Base-by-base conservation (phyloP, 2,113 vertebrate genomes). In the Esox niger region DNA sequence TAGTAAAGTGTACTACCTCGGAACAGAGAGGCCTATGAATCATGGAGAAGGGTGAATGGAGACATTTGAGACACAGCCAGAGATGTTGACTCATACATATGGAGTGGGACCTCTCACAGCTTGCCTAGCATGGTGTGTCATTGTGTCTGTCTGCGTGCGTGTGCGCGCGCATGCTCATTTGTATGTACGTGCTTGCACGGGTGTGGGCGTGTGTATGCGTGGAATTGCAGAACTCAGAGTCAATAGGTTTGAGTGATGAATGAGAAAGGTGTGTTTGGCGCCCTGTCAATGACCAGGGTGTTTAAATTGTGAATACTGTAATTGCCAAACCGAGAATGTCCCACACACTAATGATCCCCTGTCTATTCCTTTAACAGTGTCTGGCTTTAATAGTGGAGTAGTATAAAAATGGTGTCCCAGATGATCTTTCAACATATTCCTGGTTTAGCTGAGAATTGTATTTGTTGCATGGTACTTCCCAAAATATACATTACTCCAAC, bases 291-390 rank as follows among this genome's bases (percentile, higher is more conserved):
- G 65, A 59, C 59, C 68, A 62, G 31, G 67, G 62, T 59, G 52
- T 78, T 65, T 54, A 75, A 70, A 71, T 7, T 25, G 27, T 49
- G 68, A 31, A 58, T 46, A 59, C 46, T 70, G 73, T 62, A 63
- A 68, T 52, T 63, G 65, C 58, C 68, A 60, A 31, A 43, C 21
- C 15, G 56, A 23, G 29, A 46, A 49, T 62, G 52, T 11, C 11
- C 33, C 13, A 27, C 23, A 74, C n/a, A 47, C 64, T 77, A 70
- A 70, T 77, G 69, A 78, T 70, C 23, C 32, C 33, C 63, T 71
- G 35, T 79, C 71, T 75, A 66, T 29, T 68, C 46, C 35, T 33
- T 29, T 66, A 76, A 66, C 74, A 71, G 66, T 58, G 69, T 59
- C 38, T 25, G 13, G 58, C 63, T 64, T 27, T 61, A 10, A n/a